phyloP scores from a whole-genome alignment of 2,113 vertebrate genomes.

The Oreocharis arfaki region DNA sequence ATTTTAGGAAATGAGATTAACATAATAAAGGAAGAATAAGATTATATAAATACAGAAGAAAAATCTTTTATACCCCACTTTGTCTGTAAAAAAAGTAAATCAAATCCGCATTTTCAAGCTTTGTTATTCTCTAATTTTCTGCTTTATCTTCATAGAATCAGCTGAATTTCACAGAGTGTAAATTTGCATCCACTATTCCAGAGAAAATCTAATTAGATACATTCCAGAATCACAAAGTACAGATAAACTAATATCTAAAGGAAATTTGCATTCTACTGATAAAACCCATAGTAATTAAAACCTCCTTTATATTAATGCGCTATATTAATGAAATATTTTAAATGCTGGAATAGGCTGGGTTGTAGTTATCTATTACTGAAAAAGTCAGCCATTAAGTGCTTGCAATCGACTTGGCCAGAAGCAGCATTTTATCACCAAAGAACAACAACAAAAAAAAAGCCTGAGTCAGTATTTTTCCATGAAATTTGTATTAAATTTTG shows the following conservation, averaged over 20 bases:
- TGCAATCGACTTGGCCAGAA: not conserved
- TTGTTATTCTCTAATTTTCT: constrained; percentile 34
- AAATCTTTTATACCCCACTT: not conserved
- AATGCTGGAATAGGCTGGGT: constrained; percentile 20
- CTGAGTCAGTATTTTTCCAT: not conserved
- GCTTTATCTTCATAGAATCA: constrained; percentile 57
- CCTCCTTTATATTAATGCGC: not conserved
- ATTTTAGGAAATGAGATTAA: not conserved
- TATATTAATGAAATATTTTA: constrained; percentile 5
- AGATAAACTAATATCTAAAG: constrained; percentile 37
- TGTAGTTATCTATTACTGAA: not conserved
- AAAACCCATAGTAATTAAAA: constrained; percentile 55
- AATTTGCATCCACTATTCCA: constrained; percentile 60
- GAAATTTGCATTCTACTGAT: constrained; percentile 53
- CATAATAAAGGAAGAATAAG: not conserved
- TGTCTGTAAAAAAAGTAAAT: constrained; percentile 15
- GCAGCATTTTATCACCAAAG: not conserved
- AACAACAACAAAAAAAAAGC: not conserved
- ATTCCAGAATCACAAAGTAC: constrained; percentile 47
- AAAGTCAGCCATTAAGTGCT: not conserved
- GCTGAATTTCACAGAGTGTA: constrained; percentile 38
- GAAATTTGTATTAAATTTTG: not conserved
- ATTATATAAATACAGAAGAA: not conserved
- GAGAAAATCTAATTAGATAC: constrained; percentile 66
- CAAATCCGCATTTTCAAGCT: constrained; percentile 38